Percentiles rank a stretch among this genome's conserved stretches.
Evolutionary conservation across 1,140 invertebrate species (phyloP).

Genomic region (Archivesica marissinica): DNA sequence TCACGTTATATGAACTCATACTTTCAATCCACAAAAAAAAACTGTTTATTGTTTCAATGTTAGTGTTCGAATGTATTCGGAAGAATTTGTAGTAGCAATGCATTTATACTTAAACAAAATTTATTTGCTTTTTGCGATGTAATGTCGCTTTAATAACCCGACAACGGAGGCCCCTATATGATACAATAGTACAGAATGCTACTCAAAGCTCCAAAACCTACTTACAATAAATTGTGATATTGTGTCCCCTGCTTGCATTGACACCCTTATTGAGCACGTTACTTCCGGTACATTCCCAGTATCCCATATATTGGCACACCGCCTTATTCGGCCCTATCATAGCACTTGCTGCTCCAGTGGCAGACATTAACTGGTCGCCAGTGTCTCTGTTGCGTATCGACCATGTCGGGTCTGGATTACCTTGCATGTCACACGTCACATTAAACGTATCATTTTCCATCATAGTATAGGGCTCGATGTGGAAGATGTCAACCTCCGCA

Average conservation of each 20-base stretch:
- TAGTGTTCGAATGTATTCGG: no score
- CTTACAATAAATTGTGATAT: conserved; percentile 38
- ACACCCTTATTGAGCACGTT: conserved; percentile 9
- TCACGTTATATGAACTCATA: no score
- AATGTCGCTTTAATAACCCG: no score
- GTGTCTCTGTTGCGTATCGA: conserved; percentile 36
- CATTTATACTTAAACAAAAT: no score
- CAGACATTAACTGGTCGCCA: background rate
- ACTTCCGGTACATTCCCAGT: conserved; percentile 39
- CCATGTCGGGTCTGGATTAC: conserved; percentile 21
- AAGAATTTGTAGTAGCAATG: no score
- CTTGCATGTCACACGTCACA: conserved; percentile 12
- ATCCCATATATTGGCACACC: conserved; percentile 11
- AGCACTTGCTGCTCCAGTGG: background rate
- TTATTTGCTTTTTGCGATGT: no score
- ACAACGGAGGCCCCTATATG: no score
- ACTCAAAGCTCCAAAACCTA: no score
- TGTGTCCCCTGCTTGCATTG: conserved; percentile 33
- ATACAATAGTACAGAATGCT: no score
- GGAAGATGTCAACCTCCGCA: conserved; percentile 4
- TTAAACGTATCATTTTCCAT: conserved; percentile 38
- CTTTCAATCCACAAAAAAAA: no score
- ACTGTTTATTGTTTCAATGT: no score
- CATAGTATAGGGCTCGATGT: background rate
- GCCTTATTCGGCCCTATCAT: background rate